phyloP scores from a whole-genome alignment of 2,113 vertebrate species.

The Morone chrysops region DNA sequence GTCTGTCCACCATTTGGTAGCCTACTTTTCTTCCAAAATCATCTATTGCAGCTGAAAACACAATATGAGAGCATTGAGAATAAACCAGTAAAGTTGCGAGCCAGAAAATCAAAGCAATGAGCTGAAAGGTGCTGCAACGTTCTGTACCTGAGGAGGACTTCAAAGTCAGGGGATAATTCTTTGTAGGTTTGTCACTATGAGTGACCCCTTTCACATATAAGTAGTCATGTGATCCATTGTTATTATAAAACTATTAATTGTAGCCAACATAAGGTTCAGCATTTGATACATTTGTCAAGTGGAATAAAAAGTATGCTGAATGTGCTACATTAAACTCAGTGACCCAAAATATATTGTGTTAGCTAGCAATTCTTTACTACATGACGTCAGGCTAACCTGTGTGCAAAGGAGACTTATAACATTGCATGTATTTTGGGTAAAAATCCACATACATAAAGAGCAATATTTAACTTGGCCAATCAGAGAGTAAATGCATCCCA shows the following conservation, averaged over 20 bases:
- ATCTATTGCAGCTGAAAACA: not conserved
- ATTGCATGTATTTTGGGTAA: conserved; percentile 26
- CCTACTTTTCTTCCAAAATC: not conserved
- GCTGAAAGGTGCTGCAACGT: not conserved
- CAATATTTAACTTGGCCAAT: conserved; percentile 50
- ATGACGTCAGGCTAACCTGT: conserved; percentile 13
- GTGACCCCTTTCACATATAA: not conserved
- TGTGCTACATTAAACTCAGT: not conserved
- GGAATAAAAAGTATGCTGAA: not conserved
- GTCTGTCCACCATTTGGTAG: not conserved
- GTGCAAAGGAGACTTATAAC: conserved; percentile 25
- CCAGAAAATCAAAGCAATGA: not conserved
- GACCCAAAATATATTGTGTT: not conserved
- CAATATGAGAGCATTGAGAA: not conserved
- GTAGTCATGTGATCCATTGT: not conserved
- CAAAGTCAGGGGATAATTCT: not conserved
- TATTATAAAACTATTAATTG: not conserved
- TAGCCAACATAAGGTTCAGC: not conserved
- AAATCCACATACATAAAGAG: conserved; percentile 5
- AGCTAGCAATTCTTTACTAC: not conserved
- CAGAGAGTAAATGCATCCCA: conserved; percentile 8
- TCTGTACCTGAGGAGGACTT: not conserved
- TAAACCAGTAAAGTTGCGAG: no score
- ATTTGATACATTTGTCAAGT: not conserved
- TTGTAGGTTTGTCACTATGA: not conserved